These are phyloP conservation scores for Eurystomus gularis DNA, from an alignment of 2,113 vertebrate genomes.

Conservation along the genomic window DNA sequence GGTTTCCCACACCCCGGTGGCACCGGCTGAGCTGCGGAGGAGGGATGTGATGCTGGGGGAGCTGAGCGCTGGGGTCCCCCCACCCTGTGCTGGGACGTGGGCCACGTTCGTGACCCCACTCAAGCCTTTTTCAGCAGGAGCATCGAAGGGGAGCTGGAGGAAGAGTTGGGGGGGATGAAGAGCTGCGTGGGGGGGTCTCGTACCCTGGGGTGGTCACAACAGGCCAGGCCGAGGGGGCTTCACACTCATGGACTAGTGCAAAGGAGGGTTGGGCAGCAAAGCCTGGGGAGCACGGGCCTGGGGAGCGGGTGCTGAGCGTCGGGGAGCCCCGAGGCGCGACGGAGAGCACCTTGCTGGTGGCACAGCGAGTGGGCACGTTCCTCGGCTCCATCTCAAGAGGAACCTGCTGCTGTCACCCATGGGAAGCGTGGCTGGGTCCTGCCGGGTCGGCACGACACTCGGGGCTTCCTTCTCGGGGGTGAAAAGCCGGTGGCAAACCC, in stretches of 20 bases:
- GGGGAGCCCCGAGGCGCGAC: background rate
- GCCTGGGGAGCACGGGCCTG: background rate
- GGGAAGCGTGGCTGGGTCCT: background rate
- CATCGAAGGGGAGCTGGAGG: background rate
- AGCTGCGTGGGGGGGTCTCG: background rate
- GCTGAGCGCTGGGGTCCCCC: fast-evolving
- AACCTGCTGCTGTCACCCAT: fast-evolving
- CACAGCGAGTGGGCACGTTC: too few relatives aligned
- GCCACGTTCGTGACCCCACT: background rate
- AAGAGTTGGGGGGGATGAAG: background rate
- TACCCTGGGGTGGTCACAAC: fast-evolving
- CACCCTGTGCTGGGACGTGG: too few relatives aligned
- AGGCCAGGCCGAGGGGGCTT: background rate
- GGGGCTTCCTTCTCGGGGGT: background rate
- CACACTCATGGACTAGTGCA: background rate
- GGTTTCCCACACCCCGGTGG: background rate
- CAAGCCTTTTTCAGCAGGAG: background rate
- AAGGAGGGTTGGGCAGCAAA: background rate
- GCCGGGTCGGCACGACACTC: fast-evolving
- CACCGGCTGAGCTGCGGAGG: background rate
- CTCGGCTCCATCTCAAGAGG: background rate
- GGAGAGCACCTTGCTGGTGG: too few relatives aligned
- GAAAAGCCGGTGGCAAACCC: background rate
- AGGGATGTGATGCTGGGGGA: background rate
- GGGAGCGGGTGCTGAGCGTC: background rate